Evolutionary conservation across 2,888 invertebrate genomes (phyloP).

Genomic region (Polyommatus icarus): DNA sequence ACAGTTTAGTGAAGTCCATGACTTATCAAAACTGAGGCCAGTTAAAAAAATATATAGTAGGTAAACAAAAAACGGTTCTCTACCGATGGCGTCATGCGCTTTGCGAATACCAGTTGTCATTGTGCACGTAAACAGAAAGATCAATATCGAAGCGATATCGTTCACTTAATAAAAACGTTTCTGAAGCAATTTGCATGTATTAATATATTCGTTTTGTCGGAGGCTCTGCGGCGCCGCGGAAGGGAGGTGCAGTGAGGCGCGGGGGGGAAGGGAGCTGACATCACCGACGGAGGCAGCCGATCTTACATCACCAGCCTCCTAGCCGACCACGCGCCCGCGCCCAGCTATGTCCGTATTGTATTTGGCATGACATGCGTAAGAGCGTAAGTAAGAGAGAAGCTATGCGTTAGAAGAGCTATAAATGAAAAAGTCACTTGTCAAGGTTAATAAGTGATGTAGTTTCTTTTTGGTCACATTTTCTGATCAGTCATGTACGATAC

Average conservation of each 20-base stretch:
- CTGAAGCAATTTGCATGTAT: constrained; percentile 31
- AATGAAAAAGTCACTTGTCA: not conserved
- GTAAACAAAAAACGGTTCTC: not conserved
- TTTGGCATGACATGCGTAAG: not conserved
- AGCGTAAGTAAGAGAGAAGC: not conserved
- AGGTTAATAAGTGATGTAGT: not conserved
- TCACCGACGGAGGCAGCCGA: constrained; percentile 70
- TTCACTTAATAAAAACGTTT: constrained; percentile 18
- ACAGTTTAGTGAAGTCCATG: not conserved
- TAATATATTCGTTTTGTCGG: constrained; percentile 55
- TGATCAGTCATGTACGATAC: not conserved
- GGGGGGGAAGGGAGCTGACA: constrained; percentile 64
- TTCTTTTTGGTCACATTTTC: not conserved
- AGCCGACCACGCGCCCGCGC: constrained; percentile 47
- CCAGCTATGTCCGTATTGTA: constrained; percentile 12
- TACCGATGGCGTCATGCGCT: not conserved
- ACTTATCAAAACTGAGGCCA: not conserved
- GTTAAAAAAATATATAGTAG: not conserved
- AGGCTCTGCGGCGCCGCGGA: constrained; percentile 55
- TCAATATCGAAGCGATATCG: not conserved
- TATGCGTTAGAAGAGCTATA: not conserved
- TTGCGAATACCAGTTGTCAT: not conserved
- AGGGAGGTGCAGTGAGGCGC: constrained; percentile 44
- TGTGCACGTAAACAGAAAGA: constrained; percentile 1
- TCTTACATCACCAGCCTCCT: constrained; percentile 75